Conservation (phyloP, 2,888 invertebrate genomes). For the Acanthosepion lycidas region DNA sequence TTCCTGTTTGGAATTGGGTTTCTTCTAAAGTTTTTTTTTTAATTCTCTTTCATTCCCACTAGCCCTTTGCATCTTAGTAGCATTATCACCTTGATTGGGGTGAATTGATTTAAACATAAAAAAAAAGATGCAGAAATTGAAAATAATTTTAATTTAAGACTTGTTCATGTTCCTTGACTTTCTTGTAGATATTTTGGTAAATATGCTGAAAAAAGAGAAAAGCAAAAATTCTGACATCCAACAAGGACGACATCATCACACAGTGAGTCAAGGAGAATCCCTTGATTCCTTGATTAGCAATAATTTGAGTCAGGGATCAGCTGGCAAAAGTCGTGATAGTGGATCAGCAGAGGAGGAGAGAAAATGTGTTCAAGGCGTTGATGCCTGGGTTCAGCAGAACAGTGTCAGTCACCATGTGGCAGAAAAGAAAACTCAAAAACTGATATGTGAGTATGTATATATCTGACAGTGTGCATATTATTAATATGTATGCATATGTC, state of each 20-base stretch:
- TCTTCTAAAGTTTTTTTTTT: no score
- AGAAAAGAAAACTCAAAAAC: neutral
- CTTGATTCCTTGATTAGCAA: constrained; percentile 51
- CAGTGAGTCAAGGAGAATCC: constrained; percentile 53
- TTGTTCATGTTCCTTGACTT: constrained; percentile 53
- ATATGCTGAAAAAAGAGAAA: constrained; percentile 75
- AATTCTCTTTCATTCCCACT: no score
- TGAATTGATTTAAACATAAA: no score
- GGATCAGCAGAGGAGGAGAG: constrained; percentile 38
- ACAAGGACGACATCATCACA: constrained; percentile 51
- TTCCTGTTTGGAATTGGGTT: no score
- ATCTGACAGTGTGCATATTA: neutral
- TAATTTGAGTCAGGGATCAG: constrained; percentile 51
- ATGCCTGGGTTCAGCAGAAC: neutral
- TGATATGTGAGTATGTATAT: neutral
- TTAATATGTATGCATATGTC: neutral
- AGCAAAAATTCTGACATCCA: constrained; percentile 64
- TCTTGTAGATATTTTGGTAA: constrained; percentile 70
- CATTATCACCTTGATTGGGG: no score
- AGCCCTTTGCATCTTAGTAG: no score
- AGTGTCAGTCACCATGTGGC: neutral
- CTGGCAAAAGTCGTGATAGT: constrained; percentile 40
- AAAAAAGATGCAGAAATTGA: no score
- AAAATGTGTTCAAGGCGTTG: neutral
- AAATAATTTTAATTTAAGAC: no score